Conservation (phyloP, 2,113 vertebrate species). For the Columba livia region DNA sequence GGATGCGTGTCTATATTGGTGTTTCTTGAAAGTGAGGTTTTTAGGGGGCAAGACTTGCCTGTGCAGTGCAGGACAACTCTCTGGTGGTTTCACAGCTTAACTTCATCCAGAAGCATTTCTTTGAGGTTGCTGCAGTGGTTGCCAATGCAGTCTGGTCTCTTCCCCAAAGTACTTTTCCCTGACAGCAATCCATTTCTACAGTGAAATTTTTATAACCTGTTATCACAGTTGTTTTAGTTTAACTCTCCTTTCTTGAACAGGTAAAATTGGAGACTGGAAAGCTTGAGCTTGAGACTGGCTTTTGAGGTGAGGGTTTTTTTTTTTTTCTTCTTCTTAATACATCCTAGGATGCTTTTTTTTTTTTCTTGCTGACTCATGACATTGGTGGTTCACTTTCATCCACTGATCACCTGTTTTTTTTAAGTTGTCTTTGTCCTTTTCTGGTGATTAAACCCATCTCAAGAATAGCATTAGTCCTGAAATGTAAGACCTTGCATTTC, state of each 20-base stretch:
- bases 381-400: background rate
- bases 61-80: background rate
- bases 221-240: background rate
- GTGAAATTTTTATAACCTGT: background rate
- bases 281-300: background rate
- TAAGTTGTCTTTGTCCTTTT: background rate
- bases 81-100: background rate
- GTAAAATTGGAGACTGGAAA: background rate
- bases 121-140: background rate
- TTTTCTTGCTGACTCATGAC: background rate
- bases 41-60: background rate
- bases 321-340: background rate
- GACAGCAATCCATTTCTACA: background rate
- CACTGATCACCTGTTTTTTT: background rate
- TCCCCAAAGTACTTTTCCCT: background rate
- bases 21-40: background rate
- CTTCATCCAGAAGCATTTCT: background rate
- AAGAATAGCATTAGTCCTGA: background rate
- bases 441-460: background rate
- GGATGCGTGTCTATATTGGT: background rate
- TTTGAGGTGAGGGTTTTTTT: background rate
- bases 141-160: background rate
- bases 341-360: background rate
- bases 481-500: background rate
- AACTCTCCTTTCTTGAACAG: background rate